Evolutionary conservation across 2,113 vertebrate genomes (phyloP), one percentile per base, ranked within the genome.

Genomic region (Notothenia coriiceps): DNA sequence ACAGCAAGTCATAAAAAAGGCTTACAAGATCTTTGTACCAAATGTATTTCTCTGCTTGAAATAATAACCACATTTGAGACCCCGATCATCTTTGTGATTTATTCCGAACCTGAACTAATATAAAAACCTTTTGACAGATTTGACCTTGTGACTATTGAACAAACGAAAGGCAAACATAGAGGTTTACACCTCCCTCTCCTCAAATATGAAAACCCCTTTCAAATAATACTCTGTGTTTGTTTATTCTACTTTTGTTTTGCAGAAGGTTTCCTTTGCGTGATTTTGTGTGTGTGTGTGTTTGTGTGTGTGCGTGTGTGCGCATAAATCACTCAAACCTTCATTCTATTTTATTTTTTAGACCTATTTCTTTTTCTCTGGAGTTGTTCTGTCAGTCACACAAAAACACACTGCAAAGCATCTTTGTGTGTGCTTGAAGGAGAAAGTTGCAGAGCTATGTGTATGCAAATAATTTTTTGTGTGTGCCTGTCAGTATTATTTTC

Each of bases 301-400:
- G 44, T 55, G 22, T 50, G 35, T 76, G 46, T 61, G 67, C 66
- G 77, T 76, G 40, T 68, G 25, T 71, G 62, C 50, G 70, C 62
- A 68, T 70, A 85, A 71, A 79, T 74, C 77, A 83, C 50, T 20
- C 4, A 65, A 81, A 47, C 56, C 52, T 74, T 62, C 55, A 69
- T 43, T 46, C 63, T 61, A 35, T 65, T 60, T 83, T 61, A 72
- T 62, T 83, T 66, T 40, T 80, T 44, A 82, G 85, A 81, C 73
- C 60, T 64, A 66, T 82, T 87, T 78, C 47, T 74, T 61, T 44
- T 49, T 60, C 72, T 77, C 79, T 20, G 13, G 86, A 89, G 77
- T 82, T 72, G 87, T 80, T 65, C 68, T 83, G 80, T 89, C 90
- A 80, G 22, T 85, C 79, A 40, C 35, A 40, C 35, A 7, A 6